Conservation (phyloP, 2,797 vertebrate genomes). For the Chloroceryle inda region DNA sequence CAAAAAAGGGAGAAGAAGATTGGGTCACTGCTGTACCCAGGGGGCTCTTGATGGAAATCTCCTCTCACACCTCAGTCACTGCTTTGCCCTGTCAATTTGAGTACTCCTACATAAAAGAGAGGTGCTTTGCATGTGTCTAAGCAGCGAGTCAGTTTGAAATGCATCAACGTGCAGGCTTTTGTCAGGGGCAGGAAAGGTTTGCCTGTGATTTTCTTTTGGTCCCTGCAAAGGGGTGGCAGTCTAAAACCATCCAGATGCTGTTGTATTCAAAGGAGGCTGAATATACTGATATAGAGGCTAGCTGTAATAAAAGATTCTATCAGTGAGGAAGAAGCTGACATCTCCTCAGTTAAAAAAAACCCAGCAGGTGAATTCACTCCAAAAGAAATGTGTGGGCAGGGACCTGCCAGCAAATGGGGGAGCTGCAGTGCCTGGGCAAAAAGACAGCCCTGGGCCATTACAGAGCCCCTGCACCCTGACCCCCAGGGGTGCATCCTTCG, state of each 20-base stretch:
- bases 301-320: rapidly evolving
- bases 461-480: not conserved
- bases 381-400: not conserved
- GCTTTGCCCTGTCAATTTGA: not conserved
- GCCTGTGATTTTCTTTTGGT: not conserved
- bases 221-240: not conserved
- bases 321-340: not conserved
- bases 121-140: not conserved
- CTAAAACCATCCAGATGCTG: not conserved
- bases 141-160: not conserved
- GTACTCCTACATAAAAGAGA: rapidly evolving
- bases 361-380: not conserved
- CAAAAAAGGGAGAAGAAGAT: not conserved
- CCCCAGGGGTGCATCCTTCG: not conserved
- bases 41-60: not conserved
- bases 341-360: not conserved
- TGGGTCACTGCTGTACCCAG: rapidly evolving
- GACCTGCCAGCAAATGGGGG: rapidly evolving
- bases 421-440: not conserved
- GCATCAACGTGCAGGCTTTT: not conserved
- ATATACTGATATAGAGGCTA: not conserved
- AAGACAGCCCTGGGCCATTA: not conserved
- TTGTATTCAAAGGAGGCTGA: not conserved
- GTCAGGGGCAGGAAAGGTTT: not conserved
- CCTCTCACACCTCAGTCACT: not conserved